A percentile compares a stretch with the other conserved stretches of the same genome.
Evolutionary conservation across 2,888 invertebrate genomes (phyloP).

Genomic region (Venustoraphidia nigricollis): DNA sequence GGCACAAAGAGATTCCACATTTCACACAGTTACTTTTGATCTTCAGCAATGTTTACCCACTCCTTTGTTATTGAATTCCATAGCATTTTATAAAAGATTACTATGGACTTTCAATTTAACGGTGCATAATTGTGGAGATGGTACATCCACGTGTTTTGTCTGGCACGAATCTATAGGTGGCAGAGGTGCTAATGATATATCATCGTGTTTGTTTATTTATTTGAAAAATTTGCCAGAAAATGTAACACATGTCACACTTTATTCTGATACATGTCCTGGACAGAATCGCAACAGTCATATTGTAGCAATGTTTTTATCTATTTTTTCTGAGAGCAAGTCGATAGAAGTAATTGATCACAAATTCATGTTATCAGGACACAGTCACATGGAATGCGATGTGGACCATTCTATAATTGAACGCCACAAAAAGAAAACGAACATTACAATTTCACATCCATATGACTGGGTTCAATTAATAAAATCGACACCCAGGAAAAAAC

Average conservation of each 20-base stretch:
- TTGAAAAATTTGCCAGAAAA: no score
- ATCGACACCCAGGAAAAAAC: slow-evolving; percentile 1
- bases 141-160: no score
- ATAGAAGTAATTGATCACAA: slow-evolving; percentile 13
- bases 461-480: slow-evolving; percentile 3
- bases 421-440: slow-evolving; percentile 5
- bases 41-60: no score
- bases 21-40: no score
- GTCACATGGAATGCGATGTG: slow-evolving; percentile 13
- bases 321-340: slow-evolving; percentile 6
- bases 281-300: slow-evolving; percentile 16
- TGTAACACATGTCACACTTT: background rate
- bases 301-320: slow-evolving; percentile 12
- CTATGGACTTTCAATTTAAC: no score
- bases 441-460: slow-evolving; percentile 1
- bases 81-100: no score
- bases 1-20: no score
- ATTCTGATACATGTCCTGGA: slow-evolving; percentile 12
- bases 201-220: no score
- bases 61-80: no score
- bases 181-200: no score
- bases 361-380: slow-evolving; percentile 13
- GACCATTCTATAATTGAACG: slow-evolving; percentile 13
- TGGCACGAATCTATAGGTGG: no score
- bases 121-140: no score